phyloP scores from a whole-genome alignment of 2,113 vertebrate species.

The Himantopus leucocephalus region DNA sequence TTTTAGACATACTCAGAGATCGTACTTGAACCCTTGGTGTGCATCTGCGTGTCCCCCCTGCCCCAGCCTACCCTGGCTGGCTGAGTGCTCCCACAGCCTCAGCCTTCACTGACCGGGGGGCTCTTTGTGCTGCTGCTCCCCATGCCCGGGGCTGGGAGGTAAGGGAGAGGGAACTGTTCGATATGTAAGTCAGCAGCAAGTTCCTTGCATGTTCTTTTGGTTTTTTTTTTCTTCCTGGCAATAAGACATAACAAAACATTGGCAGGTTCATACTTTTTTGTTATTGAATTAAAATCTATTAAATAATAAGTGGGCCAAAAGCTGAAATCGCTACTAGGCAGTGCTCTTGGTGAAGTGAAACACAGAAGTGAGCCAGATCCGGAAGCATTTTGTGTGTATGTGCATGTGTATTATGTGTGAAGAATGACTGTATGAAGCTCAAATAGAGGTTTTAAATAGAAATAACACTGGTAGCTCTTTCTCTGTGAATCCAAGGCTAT shows the following conservation, averaged over 20 bases:
- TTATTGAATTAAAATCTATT: constrained; percentile 51
- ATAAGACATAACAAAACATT: neutral
- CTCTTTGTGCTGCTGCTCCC: neutral
- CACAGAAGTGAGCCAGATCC: neutral
- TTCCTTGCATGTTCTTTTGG: neutral
- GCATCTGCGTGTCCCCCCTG: neutral
- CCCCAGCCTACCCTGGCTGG: neutral
- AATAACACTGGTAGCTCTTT: constrained; percentile 28
- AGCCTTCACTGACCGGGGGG: neutral
- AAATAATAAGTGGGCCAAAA: constrained; percentile 13
- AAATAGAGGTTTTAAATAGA: constrained; percentile 33
- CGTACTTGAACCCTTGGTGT: neutral
- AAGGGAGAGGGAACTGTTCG: rapidly evolving
- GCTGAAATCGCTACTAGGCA: neutral
- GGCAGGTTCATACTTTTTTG: neutral
- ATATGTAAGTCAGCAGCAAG: neutral
- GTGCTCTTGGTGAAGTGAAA: neutral
- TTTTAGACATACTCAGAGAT: neutral
- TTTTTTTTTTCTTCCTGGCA: neutral
- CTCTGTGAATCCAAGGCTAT: neutral
- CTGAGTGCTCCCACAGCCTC: neutral
- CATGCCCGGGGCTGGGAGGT: neutral
- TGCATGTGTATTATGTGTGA: neutral
- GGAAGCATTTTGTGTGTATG: neutral
- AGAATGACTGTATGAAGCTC: neutral